These are phyloP conservation scores for Ricordea florida DNA, from an alignment of 92 coral and sea anemone species.

Conservation along the genomic window DNA sequence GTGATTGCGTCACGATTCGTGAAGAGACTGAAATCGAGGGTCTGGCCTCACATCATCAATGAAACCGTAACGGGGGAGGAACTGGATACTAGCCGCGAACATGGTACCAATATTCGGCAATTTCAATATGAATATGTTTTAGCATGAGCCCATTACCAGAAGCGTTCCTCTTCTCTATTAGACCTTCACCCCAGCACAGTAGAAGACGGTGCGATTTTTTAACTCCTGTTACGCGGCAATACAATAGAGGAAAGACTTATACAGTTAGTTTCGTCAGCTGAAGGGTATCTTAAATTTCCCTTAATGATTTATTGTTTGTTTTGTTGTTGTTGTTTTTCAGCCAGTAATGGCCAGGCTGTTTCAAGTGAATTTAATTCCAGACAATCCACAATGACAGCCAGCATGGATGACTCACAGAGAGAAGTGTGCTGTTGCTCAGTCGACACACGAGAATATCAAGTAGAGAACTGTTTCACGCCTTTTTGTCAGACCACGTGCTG, in stretches of 20 bases:
- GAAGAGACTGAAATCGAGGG: constrained; percentile 25
- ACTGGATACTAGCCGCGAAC: neutral
- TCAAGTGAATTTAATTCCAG: neutral
- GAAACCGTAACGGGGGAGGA: neutral
- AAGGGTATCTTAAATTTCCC: no score
- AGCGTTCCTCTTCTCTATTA: no score
- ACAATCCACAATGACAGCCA: neutral
- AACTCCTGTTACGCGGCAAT: no score
- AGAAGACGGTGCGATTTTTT: no score
- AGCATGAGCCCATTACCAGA: no score
- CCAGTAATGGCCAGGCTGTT: neutral
- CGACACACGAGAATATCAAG: constrained; percentile 38
- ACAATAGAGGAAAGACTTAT: no score
- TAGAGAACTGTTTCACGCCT: constrained; percentile 55
- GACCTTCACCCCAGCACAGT: no score
- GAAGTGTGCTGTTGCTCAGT: constrained; percentile 51
- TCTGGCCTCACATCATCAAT: constrained; percentile 3
- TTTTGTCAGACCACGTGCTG: constrained; percentile 39
- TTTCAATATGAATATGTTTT: no score
- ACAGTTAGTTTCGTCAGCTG: no score
- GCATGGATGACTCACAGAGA: neutral
- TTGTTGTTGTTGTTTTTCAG: neutral
- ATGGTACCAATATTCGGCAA: neutral
- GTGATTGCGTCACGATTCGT: constrained; percentile 39
- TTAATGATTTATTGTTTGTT: neutral